Conservation (phyloP, 2,113 vertebrate species). For the Spea multiplicata region DNA sequence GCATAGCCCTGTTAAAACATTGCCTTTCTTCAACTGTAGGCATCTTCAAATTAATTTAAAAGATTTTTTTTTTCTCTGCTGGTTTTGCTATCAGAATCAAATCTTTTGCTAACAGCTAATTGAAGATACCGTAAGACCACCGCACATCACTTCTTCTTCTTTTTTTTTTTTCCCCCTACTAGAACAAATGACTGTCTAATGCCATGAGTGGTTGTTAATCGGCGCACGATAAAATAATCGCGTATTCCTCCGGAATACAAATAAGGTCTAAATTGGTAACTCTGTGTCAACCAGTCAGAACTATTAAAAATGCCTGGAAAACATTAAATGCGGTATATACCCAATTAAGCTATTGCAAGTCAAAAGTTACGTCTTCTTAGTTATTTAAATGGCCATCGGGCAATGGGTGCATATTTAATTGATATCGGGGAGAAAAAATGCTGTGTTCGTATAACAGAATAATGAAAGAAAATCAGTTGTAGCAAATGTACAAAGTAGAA, state of each 20-base stretch:
- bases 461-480: constrained; percentile 11
- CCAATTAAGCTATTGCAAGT: constrained; percentile 48
- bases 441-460: constrained; percentile 24
- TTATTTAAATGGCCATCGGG: constrained; percentile 47
- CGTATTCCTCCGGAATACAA: constrained; percentile 47
- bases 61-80: constrained; percentile 63
- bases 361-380: constrained; percentile 51
- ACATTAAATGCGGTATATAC: constrained; percentile 51
- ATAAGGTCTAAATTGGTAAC: constrained; percentile 52
- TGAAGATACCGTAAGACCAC: constrained; percentile 66
- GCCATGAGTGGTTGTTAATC: constrained; percentile 59
- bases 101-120: constrained; percentile 73
- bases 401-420: constrained; percentile 45
- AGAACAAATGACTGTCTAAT: constrained; percentile 61
- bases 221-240: constrained; percentile 46
- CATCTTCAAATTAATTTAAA: constrained; percentile 88
- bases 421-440: constrained; percentile 26
- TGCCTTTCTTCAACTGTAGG: constrained; percentile 84
- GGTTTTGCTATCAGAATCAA: constrained; percentile 71
- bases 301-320: constrained; percentile 56
- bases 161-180: constrained; percentile 45
- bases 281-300: constrained; percentile 50
- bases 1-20: constrained; percentile 86
- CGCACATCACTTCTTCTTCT: constrained; percentile 52
- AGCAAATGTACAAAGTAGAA: background rate